Percentiles rank a stretch among this genome's conserved stretches.
Conservation (phyloP, 2,888 invertebrate genomes). For the Phasia obesa region DNA sequence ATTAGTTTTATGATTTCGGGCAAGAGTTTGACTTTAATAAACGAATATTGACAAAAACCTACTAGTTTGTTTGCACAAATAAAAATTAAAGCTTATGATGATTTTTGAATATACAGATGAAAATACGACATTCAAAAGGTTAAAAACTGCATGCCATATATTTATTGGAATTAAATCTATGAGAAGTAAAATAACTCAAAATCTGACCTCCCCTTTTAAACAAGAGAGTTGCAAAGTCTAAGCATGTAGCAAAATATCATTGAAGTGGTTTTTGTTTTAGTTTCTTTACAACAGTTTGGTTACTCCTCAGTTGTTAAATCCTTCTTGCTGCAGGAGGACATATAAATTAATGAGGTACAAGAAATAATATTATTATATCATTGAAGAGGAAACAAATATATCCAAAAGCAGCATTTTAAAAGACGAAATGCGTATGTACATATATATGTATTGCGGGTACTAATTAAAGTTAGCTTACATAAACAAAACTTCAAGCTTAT, state of each 20-base stretch:
- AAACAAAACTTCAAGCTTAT: background rate
- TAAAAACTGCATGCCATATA: no score
- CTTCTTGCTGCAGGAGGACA: background rate
- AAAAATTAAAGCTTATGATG: no score
- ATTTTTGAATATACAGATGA: no score
- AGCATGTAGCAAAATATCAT: background rate
- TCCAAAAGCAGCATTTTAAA: slow-evolving; percentile 24
- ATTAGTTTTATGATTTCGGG: no score
- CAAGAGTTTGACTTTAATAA: no score
- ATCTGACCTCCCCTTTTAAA: no score
- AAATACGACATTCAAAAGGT: no score
- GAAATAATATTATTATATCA: slow-evolving; percentile 30
- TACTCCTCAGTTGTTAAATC: background rate
- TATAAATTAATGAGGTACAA: slow-evolving; percentile 4
- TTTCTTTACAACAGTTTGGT: background rate
- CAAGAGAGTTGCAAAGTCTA: background rate
- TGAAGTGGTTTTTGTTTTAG: background rate
- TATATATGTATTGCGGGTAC: background rate
- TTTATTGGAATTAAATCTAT: no score
- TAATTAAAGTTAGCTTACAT: background rate
- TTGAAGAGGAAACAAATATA: slow-evolving; percentile 26
- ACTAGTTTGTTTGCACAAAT: no score
- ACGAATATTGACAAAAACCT: no score
- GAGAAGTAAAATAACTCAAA: no score
- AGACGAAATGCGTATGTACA: no score